Base-by-base conservation (phyloP, 2,797 vertebrate genomes). In the Pitangus sulphuratus region DNA sequence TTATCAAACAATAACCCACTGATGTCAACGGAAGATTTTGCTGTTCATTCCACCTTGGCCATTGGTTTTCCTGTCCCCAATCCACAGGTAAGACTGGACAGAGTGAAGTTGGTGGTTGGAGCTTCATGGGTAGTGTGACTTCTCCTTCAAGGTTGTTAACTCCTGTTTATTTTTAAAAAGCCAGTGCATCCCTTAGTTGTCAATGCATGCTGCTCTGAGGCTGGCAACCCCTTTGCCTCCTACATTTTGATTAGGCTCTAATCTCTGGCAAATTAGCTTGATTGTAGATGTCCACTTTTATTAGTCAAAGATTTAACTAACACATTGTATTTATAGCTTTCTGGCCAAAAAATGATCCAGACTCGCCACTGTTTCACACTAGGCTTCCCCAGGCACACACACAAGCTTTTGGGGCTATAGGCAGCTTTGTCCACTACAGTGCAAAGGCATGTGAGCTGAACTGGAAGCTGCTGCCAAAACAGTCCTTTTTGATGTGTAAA, bases 401-500 rank as follows among this genome's bases (percentile, higher is more conserved):
- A 5, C 17, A 39, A 82, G 30, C 37, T 61, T 12, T 71, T 87
- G 15, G 1, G 13, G 37, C 61, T 33, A 16, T 0, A 56, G 74
- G 58, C 60, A 92, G 62, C 70, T 84, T 61, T 70, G 1, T 39
- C 37, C 70, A 42, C 40, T 56, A 50, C 15, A 84, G 40, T 15
- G 64, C 51, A 79, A 79, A 72, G 47, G 44, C 56, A 14, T 3
- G 71, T 48, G 44, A 87, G 24, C 66, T 78, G 79, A 85, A 48
- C 42, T 85, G 69, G 72, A 64, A 89, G 74, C 47, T 81, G 39
- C 84, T 70, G 81, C 92, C 90, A 91, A 33, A 94, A 39, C n/a
- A 69, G 77, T 4, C 12, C 1, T 2, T 66, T 90, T 83, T 62
- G 45, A 93, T 90, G 78, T 75, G 61, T 54, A 95, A 95, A 95